phyloP scores from a whole-genome alignment of 2,888 invertebrate genomes.

The Watsonalla cultraria region DNA sequence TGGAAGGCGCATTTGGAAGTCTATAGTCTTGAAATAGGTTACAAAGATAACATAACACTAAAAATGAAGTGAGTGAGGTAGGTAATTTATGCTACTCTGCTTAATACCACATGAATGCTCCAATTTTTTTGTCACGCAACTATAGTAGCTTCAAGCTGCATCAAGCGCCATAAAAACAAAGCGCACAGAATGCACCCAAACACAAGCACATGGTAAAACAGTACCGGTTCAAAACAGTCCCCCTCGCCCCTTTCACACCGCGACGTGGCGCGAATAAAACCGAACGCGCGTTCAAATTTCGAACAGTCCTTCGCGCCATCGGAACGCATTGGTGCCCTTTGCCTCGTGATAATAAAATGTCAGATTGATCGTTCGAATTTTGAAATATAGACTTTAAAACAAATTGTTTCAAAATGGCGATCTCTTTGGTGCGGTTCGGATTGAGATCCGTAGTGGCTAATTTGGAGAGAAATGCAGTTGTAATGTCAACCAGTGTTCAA shows the following conservation, averaged over 20 bases:
- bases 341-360: slow-evolving; percentile 6
- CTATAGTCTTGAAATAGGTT: no score
- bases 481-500: slow-evolving; percentile 47
- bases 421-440: slow-evolving; percentile 63
- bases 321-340: slow-evolving; percentile 20
- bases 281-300: slow-evolving; percentile 41
- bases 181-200: slow-evolving; percentile 13
- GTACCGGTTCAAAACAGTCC: slow-evolving; percentile 38
- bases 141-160: neutral
- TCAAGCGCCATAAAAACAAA: slow-evolving; percentile 12
- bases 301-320: slow-evolving; percentile 40
- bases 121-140: no score
- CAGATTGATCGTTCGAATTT: slow-evolving; percentile 12
- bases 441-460: slow-evolving; percentile 47
- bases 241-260: slow-evolving; percentile 31
- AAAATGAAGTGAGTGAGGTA: no score
- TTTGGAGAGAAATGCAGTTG: slow-evolving; percentile 55
- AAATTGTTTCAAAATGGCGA: slow-evolving; percentile 57
- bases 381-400: slow-evolving; percentile 13
- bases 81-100: no score
- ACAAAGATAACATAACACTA: no score
- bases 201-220: slow-evolving; percentile 18
- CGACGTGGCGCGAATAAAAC: slow-evolving; percentile 47
- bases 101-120: no score
- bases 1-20: no score